A percentile compares a stretch with the other conserved stretches of the same genome.
These are phyloP conservation scores for Wiebesia pumilae DNA, from an alignment of 1,140 invertebrate species.

Conservation along the genomic window DNA sequence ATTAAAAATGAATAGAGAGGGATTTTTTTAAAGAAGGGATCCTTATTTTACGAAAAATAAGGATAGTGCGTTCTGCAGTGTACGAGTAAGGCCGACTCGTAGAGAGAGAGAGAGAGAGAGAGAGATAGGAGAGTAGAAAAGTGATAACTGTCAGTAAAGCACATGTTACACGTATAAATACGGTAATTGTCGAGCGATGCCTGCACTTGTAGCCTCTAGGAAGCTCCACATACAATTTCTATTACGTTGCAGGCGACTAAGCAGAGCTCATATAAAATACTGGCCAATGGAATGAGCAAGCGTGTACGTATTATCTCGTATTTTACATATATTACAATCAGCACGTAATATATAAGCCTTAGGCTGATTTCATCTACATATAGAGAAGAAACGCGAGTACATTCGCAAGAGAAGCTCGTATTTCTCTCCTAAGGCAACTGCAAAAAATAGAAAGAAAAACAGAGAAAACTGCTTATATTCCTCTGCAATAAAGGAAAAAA, in stretches of 20 bases:
- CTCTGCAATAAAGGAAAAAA: constrained; percentile 63
- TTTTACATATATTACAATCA: too few species aligned
- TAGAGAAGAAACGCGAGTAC: constrained; percentile 21
- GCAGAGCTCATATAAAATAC: background rate
- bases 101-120: background rate
- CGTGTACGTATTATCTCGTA: background rate
- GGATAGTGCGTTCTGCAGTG: background rate
- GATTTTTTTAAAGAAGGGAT: background rate
- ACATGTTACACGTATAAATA: background rate
- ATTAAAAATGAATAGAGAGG: constrained; percentile 5
- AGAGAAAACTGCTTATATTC: constrained; percentile 50
- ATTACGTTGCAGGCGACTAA: background rate
- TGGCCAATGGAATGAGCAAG: constrained; percentile 4
- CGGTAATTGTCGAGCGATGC: background rate
- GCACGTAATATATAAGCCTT: constrained; percentile 8
- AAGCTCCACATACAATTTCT: background rate
- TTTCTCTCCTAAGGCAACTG: constrained; percentile 14
- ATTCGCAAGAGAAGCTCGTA: constrained; percentile 6
- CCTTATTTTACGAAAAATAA: background rate
- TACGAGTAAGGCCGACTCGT: background rate
- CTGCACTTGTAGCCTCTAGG: background rate
- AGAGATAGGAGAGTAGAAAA: background rate
- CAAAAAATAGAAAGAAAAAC: background rate
- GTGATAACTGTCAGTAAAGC: constrained; percentile 2
- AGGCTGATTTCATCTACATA: constrained; percentile 40